A percentile compares a stretch with the other conserved stretches of the same genome.
Evolutionary conservation across 2,888 invertebrate genomes (phyloP).

Genomic region (Corbicula japonica): DNA sequence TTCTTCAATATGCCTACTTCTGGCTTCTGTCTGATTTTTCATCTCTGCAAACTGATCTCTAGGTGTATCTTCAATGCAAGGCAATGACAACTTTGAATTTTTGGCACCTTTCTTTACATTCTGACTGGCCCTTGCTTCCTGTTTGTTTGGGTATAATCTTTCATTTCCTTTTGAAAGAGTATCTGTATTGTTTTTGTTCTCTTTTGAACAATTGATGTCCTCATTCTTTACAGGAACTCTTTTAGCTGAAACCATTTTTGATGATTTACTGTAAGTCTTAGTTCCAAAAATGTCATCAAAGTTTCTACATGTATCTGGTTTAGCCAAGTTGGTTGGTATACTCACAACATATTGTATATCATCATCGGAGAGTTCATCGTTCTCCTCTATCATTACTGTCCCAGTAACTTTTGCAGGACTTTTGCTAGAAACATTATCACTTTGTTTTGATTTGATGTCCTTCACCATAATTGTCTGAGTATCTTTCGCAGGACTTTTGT

Average conservation of each 20-base stretch:
- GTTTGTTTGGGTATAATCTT: neutral
- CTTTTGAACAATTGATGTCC: neutral
- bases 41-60: neutral
- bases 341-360: neutral
- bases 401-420: neutral
- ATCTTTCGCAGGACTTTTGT: too few species aligned
- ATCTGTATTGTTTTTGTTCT: neutral
- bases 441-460: neutral
- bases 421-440: neutral
- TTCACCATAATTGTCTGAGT: too few species aligned
- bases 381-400: too few species aligned
- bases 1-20: neutral
- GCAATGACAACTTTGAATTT: neutral
- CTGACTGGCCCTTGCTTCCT: neutral
- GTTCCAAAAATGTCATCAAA: conserved; percentile 14
- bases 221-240: neutral
- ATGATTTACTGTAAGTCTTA: conserved; percentile 19
- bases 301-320: neutral
- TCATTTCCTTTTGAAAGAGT: neutral
- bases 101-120: neutral
- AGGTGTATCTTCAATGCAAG: neutral
- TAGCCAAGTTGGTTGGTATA: neutral
- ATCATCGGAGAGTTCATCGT: too few species aligned
- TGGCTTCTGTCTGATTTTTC: neutral
- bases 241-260: neutral